phyloP scores from a whole-genome alignment of 2,797 vertebrate species.

The Acanthornis magna region DNA sequence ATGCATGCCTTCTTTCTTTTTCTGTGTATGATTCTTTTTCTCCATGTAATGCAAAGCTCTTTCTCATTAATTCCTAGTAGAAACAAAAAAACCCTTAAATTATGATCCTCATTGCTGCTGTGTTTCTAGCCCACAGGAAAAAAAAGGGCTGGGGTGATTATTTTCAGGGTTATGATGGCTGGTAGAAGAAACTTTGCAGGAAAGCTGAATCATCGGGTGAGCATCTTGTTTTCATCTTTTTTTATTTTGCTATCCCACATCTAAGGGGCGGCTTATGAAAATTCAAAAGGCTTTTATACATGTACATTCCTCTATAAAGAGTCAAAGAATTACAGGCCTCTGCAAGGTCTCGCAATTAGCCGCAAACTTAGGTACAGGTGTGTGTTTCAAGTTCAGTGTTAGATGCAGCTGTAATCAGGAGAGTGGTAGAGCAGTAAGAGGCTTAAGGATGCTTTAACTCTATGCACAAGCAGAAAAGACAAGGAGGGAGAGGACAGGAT shows the following conservation, averaged over 20 bases:
- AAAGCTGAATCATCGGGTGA: constrained; percentile 51
- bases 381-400: background rate
- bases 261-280: background rate
- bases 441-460: background rate
- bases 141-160: background rate
- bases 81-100: background rate
- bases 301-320: constrained; percentile 30
- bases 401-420: background rate
- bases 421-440: background rate
- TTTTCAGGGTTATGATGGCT: constrained; percentile 25
- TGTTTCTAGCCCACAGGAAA: constrained; percentile 36
- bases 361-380: background rate
- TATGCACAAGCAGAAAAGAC: background rate
- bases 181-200: constrained; percentile 34
- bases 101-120: background rate
- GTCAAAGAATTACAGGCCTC: constrained; percentile 32
- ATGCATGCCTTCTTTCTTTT: background rate
- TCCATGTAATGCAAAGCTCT: background rate
- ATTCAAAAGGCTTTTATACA: constrained; percentile 48
- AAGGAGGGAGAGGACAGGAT: background rate
- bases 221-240: constrained; percentile 47
- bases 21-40: background rate
- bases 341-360: background rate
- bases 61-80: background rate
- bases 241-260: constrained; percentile 52